Evolutionary conservation across 64 coral and sea anemone genomes (phyloP), one percentile per base, ranked within the genome.

Genomic region (Montipora cactus): DNA sequence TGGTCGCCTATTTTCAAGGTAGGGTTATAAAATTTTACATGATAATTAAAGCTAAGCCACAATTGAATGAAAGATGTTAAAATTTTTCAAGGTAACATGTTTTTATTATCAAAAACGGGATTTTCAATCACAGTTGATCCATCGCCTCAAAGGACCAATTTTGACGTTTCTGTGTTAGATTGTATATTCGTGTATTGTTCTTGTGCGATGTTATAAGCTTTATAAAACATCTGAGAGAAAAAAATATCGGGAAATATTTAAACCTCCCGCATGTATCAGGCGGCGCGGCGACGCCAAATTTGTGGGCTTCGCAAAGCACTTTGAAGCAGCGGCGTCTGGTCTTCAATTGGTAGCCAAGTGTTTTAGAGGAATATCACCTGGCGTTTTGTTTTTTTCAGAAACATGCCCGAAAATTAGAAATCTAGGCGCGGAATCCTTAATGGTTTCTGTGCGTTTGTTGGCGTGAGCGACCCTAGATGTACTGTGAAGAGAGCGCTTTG

Each of bases 271-370:
- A 83, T 83, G 9, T 67, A 83, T 83, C 82, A 20, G 82, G 82
- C 62, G 82, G 82, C 66, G 18, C 66, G 18, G 5, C 5, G 62
- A 86, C 66, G 82, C 66, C 64, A 84, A 84, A 80, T 37, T 46
- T 22, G 67, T 14, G 19, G 58, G 37, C 28, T 86, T 71, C 18
- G 10, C 2, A n/a, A 86, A 23, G 47, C 82, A 44, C 61, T 47
- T 68, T 20, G 8, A 23, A 47, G 25, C 67, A 47, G 25, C 67
- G 16, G 64, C 64, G 62, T 86, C 47, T 72, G 82, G 46, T 20
- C 67, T 86, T 86, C 44, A 49, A 86, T 86, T 84, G 47, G 71
- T 86, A 23, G 44, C 47, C 76, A 50, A 71, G 68, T 50, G 46
- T 22, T 86, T 71, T 55, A 71, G 12, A 71, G 44, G 4, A 22